A percentile compares a stretch with the other conserved stretches of the same genome.
These are phyloP conservation scores for Tupaia chinensis DNA, from an alignment of 2,113 vertebrate species.

Conservation along the genomic window DNA sequence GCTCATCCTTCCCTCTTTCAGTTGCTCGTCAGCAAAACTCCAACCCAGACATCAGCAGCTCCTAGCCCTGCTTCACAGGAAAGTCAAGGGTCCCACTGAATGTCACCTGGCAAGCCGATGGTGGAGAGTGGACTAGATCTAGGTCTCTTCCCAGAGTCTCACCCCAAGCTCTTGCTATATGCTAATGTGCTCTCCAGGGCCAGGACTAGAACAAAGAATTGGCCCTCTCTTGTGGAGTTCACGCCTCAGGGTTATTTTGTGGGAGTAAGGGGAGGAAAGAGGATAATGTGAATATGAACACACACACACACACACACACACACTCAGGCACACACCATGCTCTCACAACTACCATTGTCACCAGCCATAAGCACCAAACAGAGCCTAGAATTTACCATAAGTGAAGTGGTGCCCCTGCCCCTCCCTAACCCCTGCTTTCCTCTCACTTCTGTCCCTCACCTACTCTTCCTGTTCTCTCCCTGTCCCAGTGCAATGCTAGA, in stretches of 20 bases:
- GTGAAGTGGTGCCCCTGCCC: not conserved
- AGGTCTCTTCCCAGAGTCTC: not conserved
- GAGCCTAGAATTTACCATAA: not conserved
- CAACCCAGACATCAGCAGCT: not conserved
- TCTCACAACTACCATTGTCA: not conserved
- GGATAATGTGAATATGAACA: too few relatives aligned
- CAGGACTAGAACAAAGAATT: not conserved
- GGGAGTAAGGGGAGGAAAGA: not conserved
- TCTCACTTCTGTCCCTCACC: not conserved
- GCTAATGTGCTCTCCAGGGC: too few relatives aligned
- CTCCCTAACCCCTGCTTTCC: not conserved
- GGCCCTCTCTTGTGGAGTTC: not conserved
- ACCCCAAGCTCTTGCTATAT: not conserved
- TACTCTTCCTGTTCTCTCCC: not conserved
- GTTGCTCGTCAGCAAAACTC: not conserved
- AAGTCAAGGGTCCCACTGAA: not conserved
- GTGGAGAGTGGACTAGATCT: not conserved
- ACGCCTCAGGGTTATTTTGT: not conserved
- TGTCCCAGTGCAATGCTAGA: not conserved
- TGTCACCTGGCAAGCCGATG: not conserved
- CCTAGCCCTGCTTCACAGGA: not conserved
- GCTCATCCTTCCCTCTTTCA: too few relatives aligned
- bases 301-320: too few relatives aligned
- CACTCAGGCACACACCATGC: not conserved
- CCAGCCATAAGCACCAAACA: not conserved